Evolutionary conservation across 2,888 invertebrate genomes (phyloP), one percentile per base, ranked within the genome.

Genomic region (Clanis bilineata): DNA sequence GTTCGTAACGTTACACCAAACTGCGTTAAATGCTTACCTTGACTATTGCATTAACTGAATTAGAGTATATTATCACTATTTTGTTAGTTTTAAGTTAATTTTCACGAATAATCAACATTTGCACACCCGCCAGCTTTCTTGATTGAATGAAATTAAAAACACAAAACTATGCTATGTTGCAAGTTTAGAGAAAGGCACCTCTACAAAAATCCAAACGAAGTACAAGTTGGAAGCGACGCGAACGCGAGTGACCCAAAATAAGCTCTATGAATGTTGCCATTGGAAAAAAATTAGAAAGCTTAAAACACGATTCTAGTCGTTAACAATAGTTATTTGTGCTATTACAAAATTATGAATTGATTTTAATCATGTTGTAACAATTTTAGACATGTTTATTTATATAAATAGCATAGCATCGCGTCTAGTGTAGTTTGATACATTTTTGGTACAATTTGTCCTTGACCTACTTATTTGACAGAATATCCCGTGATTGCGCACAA

Each of bases 101-200:
- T 79, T 74, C 80, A 85, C 82, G 77, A 74, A 75, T 69, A 76
- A 78, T 74, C 72, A 84, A 88, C 86, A 83, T 83, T 88, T 85
- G 88, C 92, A 91, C 92, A 91, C 91, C 92, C 91, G 90, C 92
- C 91, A 92, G 91, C 92, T 92, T 92, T 91, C 90, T 87, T 89
- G 69, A 78, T 86, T 89, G 68, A 78, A 79, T 74, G 76, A 80
- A 80, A 88, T 85, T 88, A 83, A 91, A 90, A 91, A 90, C 88
- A 90, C 85, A 83, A 86, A 87, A 87, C 83, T 88, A 87, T 78
- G 82, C 84, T 90, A 89, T 88, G 90, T 90, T 89, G 90, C 90
- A 91, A 91, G 91, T 90, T 90, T 90, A 90, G 89, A 88, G 90
- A 91, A 91, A 92, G 92, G 92, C 92, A 91, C 90, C 88, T 90